A percentile compares a stretch with the other conserved stretches of the same genome.
Conservation (phyloP, 2,113 vertebrate species). For the Corythornis vintsioides region DNA sequence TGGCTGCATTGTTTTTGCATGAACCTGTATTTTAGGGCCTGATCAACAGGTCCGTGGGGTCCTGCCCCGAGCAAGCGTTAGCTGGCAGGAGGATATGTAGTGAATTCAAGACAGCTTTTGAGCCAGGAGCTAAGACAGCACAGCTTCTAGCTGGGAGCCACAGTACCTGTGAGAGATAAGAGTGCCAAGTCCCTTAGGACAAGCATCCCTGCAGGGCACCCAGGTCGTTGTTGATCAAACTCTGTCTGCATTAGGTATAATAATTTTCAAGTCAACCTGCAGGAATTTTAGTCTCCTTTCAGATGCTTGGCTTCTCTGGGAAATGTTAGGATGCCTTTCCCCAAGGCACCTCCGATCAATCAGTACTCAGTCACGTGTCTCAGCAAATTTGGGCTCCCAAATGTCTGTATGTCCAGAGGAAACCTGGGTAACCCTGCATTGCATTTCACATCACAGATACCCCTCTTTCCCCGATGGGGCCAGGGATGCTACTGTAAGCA, state of each 20-base stretch:
- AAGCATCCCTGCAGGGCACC: background rate
- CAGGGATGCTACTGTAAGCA: fast-evolving
- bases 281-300: background rate
- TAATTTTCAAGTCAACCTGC: background rate
- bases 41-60: conserved; percentile 16
- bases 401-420: background rate
- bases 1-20: background rate
- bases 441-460: fast-evolving
- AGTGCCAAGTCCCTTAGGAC: background rate
- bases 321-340: background rate
- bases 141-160: background rate
- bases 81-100: fast-evolving
- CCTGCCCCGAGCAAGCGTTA: background rate
- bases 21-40: conserved; percentile 12
- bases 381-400: background rate
- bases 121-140: background rate
- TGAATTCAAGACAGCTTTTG: background rate
- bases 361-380: background rate
- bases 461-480: background rate
- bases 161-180: background rate
- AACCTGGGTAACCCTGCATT: background rate
- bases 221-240: fast-evolving
- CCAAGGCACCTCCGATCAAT: background rate
- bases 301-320: background rate
- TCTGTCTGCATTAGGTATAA: background rate